Conservation (phyloP, 2,113 vertebrate genomes). For the Equus przewalskii region DNA sequence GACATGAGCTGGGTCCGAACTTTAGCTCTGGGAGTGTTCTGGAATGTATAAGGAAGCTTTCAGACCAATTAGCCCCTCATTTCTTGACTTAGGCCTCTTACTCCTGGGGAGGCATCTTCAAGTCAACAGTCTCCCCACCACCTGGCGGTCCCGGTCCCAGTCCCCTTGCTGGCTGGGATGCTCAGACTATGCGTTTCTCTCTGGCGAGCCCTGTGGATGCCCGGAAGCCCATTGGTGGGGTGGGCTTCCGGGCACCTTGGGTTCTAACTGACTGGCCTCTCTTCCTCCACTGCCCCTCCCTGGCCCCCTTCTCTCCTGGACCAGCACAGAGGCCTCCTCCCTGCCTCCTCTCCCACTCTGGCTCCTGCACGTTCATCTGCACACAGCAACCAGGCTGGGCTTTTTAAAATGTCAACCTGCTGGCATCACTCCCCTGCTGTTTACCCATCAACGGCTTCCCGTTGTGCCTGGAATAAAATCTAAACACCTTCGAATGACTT, state of each 20-base stretch:
- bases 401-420: constrained; percentile 61
- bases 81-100: background rate
- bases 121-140: background rate
- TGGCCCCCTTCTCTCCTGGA: background rate
- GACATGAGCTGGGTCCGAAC: constrained; percentile 42
- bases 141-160: background rate
- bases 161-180: no score
- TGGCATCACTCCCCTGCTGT: constrained; percentile 40
- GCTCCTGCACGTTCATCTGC: rapidly evolving
- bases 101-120: background rate
- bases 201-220: background rate
- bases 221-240: no score
- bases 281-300: background rate
- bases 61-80: constrained; percentile 46
- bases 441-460: constrained; percentile 38
- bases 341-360: background rate
- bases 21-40: constrained; percentile 2
- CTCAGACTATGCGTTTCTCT: background rate
- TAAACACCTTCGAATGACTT: constrained; percentile 23
- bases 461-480: constrained; percentile 26
- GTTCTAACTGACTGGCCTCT: background rate
- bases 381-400: background rate
- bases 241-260: background rate
- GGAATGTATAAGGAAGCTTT: background rate
- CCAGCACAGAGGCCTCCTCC: background rate